Evolutionary conservation across 2,888 invertebrate genomes (phyloP).

Genomic region (Lithophane socia): DNA sequence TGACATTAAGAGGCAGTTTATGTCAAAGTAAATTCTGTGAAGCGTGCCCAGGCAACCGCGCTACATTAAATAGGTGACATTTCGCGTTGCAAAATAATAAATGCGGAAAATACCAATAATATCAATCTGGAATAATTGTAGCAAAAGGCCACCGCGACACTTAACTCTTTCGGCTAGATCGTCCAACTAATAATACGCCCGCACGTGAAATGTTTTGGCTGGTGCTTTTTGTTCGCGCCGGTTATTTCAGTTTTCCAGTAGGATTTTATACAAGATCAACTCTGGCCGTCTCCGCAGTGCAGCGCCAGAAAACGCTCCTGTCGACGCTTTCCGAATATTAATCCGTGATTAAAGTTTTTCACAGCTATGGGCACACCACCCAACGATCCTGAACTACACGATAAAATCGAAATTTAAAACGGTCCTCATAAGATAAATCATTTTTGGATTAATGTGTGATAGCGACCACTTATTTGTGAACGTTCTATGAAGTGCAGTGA

Average conservation of each 20-base stretch:
- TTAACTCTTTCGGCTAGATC: slow-evolving; percentile 89
- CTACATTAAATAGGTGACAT: slow-evolving; percentile 68
- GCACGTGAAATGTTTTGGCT: slow-evolving; percentile 90
- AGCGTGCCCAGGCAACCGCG: slow-evolving; percentile 55
- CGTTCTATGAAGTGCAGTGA: slow-evolving; percentile 79
- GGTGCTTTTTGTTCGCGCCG: slow-evolving; percentile 90
- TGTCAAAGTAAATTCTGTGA: slow-evolving; percentile 75
- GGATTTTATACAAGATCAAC: slow-evolving; percentile 89
- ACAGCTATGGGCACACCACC: slow-evolving; percentile 72
- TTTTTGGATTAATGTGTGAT: slow-evolving; percentile 67
- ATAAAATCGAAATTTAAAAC: slow-evolving; percentile 70
- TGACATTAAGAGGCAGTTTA: slow-evolving; percentile 76
- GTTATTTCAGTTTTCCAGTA: slow-evolving; percentile 91
- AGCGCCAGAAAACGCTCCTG: slow-evolving; percentile 71
- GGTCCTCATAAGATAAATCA: slow-evolving; percentile 34
- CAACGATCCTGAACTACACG: slow-evolving; percentile 70
- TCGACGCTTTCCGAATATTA: slow-evolving; percentile 60
- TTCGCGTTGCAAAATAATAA: slow-evolving; percentile 69
- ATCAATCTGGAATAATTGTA: slow-evolving; percentile 80
- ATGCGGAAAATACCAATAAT: slow-evolving; percentile 76
- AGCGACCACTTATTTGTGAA: slow-evolving; percentile 69
- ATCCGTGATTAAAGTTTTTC: slow-evolving; percentile 65
- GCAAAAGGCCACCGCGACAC: slow-evolving; percentile 85
- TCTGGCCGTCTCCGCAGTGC: slow-evolving; percentile 86
- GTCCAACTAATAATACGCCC: slow-evolving; percentile 90